Evolutionary conservation across 2,888 invertebrate species (phyloP).

Genomic region (Melanotus villosus): DNA sequence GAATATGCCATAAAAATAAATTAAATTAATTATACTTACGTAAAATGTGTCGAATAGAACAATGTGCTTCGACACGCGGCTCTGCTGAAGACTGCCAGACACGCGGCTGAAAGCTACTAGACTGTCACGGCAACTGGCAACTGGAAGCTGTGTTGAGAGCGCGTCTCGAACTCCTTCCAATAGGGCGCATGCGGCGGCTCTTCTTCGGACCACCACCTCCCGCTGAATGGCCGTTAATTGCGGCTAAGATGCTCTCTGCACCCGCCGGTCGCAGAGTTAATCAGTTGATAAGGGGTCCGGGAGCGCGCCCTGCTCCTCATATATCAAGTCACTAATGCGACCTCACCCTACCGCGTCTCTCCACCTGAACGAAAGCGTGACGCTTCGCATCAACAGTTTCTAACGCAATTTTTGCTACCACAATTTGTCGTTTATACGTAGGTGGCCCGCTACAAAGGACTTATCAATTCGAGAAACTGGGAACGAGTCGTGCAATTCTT

Average conservation of each 20-base stretch:
- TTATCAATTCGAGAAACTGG: background rate
- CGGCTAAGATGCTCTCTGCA: conserved; percentile 60
- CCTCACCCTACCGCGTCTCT: conserved; percentile 17
- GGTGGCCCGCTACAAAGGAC: background rate
- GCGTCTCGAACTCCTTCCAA: conserved; percentile 55
- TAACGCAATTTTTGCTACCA: background rate
- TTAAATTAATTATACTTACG: background rate
- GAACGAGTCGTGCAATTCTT: background rate
- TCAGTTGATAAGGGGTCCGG: conserved; percentile 61
- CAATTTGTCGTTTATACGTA: conserved; percentile 1
- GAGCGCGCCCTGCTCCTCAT: conserved; percentile 56
- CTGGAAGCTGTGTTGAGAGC: conserved; percentile 64
- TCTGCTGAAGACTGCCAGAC: conserved; percentile 17
- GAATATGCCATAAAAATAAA: too few species aligned
- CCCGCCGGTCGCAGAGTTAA: conserved; percentile 60
- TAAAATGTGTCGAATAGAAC: conserved; percentile 1
- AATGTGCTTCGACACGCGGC: conserved; percentile 34
- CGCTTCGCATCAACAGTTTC: conserved; percentile 18
- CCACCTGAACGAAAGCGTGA: conserved; percentile 21
- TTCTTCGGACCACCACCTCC: conserved; percentile 57
- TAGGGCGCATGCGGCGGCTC: conserved; percentile 63
- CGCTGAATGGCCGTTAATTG: conserved; percentile 64
- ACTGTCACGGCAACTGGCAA: conserved; percentile 64
- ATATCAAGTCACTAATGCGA: conserved; percentile 52
- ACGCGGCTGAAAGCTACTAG: conserved; percentile 50